Conservation (phyloP, 2,888 invertebrate genomes). For the Formica aserva region DNA sequence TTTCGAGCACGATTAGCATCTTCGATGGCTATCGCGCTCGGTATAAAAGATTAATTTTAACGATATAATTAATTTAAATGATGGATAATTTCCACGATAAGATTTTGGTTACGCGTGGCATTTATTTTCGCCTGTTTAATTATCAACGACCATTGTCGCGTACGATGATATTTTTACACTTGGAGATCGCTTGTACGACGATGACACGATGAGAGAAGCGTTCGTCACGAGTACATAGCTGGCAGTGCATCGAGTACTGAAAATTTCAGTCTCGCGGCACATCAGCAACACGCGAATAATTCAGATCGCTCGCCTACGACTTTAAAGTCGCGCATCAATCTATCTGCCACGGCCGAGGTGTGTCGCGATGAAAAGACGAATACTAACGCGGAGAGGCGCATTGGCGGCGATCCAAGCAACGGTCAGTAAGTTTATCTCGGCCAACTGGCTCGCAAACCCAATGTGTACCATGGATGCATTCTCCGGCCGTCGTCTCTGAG, state of each 20-base stretch:
- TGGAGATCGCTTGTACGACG: slow-evolving; percentile 47
- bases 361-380: slow-evolving; percentile 82
- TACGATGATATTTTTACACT: slow-evolving; percentile 47
- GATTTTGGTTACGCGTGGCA: neutral
- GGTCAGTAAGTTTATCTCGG: slow-evolving; percentile 71
- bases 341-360: slow-evolving; percentile 74
- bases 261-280: slow-evolving; percentile 70
- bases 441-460: slow-evolving; percentile 64
- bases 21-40: neutral
- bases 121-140: neutral
- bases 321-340: slow-evolving; percentile 80
- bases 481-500: slow-evolving; percentile 33
- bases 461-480: slow-evolving; percentile 58
- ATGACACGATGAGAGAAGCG: slow-evolving; percentile 54
- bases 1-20: neutral
- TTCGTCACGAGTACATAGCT: slow-evolving; percentile 60
- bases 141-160: slow-evolving; percentile 3
- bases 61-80: neutral
- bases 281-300: slow-evolving; percentile 71
- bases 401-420: slow-evolving; percentile 76
- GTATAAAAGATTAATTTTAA: neutral
- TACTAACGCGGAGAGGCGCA: slow-evolving; percentile 79
- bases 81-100: neutral
- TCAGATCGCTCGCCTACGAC: slow-evolving; percentile 77
- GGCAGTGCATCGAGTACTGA: slow-evolving; percentile 66